Conservation (phyloP, 2,797 vertebrate species). For the Botia almorhae region DNA sequence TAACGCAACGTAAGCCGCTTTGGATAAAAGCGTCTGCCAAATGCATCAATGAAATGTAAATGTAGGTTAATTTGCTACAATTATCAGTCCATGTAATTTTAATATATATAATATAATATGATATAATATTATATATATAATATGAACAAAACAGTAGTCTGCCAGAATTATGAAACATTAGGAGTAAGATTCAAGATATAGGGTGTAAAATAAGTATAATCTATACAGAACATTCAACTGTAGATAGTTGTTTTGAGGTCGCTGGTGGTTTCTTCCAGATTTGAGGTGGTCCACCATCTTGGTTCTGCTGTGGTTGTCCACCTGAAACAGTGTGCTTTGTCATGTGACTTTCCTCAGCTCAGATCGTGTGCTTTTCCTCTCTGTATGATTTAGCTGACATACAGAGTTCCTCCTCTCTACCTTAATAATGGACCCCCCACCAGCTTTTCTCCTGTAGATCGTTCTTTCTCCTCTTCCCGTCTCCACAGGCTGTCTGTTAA, state of each 20-base stretch:
- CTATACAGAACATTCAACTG: too few relatives aligned
- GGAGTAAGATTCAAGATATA: too few relatives aligned
- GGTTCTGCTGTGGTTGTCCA: background rate
- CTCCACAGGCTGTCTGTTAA: conserved; percentile 67
- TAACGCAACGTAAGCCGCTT: too few relatives aligned
- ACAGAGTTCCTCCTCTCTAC: background rate
- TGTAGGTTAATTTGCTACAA: too few relatives aligned
- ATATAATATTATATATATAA: too few relatives aligned
- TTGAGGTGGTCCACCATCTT: background rate
- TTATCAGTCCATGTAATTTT: too few relatives aligned
- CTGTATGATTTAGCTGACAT: conserved; percentile 6
- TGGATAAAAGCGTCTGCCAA: too few relatives aligned
- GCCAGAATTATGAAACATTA: too few relatives aligned
- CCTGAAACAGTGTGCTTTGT: background rate
- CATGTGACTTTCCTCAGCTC: background rate
- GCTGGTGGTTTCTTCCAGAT: background rate
- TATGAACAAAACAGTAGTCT: too few relatives aligned
- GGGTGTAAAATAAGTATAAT: too few relatives aligned
- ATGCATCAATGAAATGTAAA: too few relatives aligned
- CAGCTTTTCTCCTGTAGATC: conserved; percentile 5
- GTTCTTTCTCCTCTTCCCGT: conserved; percentile 12
- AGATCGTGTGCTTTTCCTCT: background rate
- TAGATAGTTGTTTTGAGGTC: background rate
- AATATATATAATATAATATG: too few relatives aligned
- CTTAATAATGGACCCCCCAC: conserved; percentile 3